These are phyloP conservation scores for Drosophila leontia DNA, from an alignment of 1,140 invertebrate genomes.

Conservation along the genomic window DNA sequence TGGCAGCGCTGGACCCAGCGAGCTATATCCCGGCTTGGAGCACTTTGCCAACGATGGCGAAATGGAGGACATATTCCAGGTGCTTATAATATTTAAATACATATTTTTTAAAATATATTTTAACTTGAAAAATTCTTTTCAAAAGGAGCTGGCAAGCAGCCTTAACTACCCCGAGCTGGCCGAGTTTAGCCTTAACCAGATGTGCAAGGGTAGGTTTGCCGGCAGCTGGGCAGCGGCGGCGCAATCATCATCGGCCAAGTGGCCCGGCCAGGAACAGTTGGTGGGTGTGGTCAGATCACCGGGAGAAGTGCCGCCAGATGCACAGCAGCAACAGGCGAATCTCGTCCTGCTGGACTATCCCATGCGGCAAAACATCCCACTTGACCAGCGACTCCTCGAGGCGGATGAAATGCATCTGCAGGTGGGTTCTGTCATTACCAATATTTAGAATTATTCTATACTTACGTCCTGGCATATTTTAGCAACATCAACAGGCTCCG, in stretches of 20 bases:
- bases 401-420: slow-evolving; percentile 72
- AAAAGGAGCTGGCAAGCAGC: slow-evolving; percentile 75
- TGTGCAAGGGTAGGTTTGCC: slow-evolving; percentile 79
- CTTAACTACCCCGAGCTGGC: slow-evolving; percentile 78
- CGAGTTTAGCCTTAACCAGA: slow-evolving; percentile 81
- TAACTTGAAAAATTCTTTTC: neutral
- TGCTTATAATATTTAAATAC: slow-evolving; percentile 6
- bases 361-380: slow-evolving; percentile 63
- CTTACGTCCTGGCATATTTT: neutral
- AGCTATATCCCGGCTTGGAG: slow-evolving; percentile 66
- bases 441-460: neutral
- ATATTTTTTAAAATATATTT: too few species aligned
- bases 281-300: slow-evolving; percentile 68
- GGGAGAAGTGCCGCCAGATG: slow-evolving; percentile 59
- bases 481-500: slow-evolving; percentile 81
- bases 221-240: slow-evolving; percentile 65
- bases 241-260: slow-evolving; percentile 66
- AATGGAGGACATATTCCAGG: slow-evolving; percentile 84
- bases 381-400: slow-evolving; percentile 72
- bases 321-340: slow-evolving; percentile 66
- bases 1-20: slow-evolving; percentile 34
- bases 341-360: slow-evolving; percentile 81
- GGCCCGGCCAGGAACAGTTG: slow-evolving; percentile 74
- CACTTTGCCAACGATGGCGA: slow-evolving; percentile 67
- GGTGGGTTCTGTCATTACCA: slow-evolving; percentile 20